Evolutionary conservation across 1,140 invertebrate genomes (phyloP).

Genomic region (Trachelipus rathkii): DNA sequence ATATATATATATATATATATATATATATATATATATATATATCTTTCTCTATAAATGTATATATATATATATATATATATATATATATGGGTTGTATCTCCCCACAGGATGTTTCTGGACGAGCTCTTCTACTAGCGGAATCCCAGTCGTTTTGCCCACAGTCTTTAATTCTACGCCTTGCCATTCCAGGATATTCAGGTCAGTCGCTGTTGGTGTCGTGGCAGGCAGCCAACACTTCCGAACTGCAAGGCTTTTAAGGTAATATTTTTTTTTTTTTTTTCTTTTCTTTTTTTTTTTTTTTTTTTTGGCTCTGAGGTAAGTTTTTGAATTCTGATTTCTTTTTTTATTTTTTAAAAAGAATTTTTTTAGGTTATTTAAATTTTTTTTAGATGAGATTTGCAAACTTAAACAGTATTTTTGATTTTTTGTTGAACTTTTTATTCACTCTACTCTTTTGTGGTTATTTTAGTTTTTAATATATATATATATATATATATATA

Average conservation of each 20-base stretch:
- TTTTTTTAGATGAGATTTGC: no score
- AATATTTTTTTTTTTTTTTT: background rate
- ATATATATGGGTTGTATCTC: background rate
- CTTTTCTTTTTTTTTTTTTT: no score
- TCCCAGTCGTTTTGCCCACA: conserved; percentile 74
- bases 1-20: no score
- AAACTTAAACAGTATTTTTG: no score
- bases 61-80: no score
- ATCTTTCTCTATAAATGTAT: background rate
- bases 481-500: background rate
- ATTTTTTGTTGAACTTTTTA: no score
- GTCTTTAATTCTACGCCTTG: conserved; percentile 71
- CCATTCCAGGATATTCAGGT: conserved; percentile 79
- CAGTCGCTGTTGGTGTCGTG: conserved; percentile 81
- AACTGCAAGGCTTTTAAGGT: conserved; percentile 65
- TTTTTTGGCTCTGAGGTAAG: no score
- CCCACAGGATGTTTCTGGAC: conserved; percentile 57
- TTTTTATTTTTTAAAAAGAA: no score
- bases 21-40: background rate
- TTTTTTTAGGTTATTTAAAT: no score
- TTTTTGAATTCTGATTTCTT: no score
- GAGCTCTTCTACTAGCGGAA: conserved; percentile 69
- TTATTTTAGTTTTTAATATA: no score
- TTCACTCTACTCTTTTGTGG: no score
- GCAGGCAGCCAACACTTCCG: conserved; percentile 81